Base-by-base conservation (phyloP, 2,888 invertebrate species). In the Rhagophthalmus giganteus region DNA sequence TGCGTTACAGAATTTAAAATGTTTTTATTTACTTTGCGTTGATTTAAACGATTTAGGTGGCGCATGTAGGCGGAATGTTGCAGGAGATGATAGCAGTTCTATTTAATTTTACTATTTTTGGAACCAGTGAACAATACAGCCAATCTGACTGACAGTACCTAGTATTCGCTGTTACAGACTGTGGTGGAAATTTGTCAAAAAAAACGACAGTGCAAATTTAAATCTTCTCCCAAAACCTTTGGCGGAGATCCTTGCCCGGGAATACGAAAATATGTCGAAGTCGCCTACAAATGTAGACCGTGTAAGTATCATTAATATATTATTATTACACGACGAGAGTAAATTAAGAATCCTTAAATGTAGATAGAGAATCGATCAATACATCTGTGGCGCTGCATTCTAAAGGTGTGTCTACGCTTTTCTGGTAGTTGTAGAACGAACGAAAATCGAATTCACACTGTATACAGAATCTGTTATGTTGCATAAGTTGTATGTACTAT, bases 271-370 rank as follows among this genome's bases (percentile, higher is more conserved):
- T 95, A 93, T 79, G 90, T 95, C 61, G 94, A 95, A 79, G 92
- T 96, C 59, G 92, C 92, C 64, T 97, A 94, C 79, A 95, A 95
- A 78, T 97, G 97, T 81, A 85, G 92, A 76, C 97, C 97, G 70
- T 91, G 96, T 96, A 81, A 91, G 90, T 88, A 77, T n/a, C n/a
- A n/a, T n/a, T n/a, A n/a, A n/a, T n/a, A n/a, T n/a, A n/a, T n/a
- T n/a, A n/a, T n/a, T n/a, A n/a, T n/a, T n/a, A n/a, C n/a, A n/a
- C n/a, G n/a, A n/a, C n/a, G n/a, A n/a, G n/a, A n/a, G n/a, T n/a
- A n/a, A n/a, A n/a, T n/a, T n/a, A n/a, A n/a, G n/a, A n/a, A n/a
- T n/a, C n/a, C n/a, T n/a, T n/a, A n/a, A n/a, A n/a, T n/a, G n/a
- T n/a, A n/a, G n/a, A n/a, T n/a, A n/a, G n/a, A n/a, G n/a, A n/a